phyloP scores from a whole-genome alignment of 2,113 vertebrate species.

The Lanius ludovicianus region DNA sequence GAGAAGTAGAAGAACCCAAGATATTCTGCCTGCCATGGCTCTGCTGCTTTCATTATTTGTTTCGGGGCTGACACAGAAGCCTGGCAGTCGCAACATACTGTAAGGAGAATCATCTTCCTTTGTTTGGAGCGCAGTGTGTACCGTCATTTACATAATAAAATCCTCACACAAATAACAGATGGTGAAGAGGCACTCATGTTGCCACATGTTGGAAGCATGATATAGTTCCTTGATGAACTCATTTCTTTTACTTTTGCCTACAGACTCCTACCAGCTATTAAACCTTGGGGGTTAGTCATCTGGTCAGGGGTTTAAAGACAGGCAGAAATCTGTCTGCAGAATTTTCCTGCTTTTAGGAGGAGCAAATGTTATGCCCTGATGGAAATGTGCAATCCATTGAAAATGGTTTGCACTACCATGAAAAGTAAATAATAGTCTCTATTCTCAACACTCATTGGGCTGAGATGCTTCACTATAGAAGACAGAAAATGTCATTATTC shows the following conservation, averaged over 20 bases:
- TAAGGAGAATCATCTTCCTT: conserved; percentile 72
- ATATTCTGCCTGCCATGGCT: conserved; percentile 48
- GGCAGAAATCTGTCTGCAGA: conserved; percentile 54
- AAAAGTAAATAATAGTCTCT: conserved; percentile 14
- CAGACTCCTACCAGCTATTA: conserved; percentile 71
- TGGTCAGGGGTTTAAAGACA: conserved; percentile 57
- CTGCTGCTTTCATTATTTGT: conserved; percentile 45
- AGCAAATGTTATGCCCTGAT: conserved; percentile 8
- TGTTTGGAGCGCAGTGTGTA: conserved; percentile 74
- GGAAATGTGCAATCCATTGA: neutral
- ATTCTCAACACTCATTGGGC: neutral
- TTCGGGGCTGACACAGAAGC: conserved; percentile 63
- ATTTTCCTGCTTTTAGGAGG: conserved; percentile 38
- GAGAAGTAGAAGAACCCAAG: conserved; percentile 50
- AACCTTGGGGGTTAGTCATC: conserved; percentile 64
- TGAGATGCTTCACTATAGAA: neutral
- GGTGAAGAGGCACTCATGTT: conserved; percentile 75
- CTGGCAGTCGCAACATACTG: conserved; percentile 65
- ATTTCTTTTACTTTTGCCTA: conserved; percentile 71
- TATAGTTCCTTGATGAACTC: conserved; percentile 65
- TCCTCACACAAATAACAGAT: conserved; percentile 80
- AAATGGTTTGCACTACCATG: neutral
- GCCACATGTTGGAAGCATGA: conserved; percentile 78
- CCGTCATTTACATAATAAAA: conserved; percentile 81
- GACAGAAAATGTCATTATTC: neutral